phyloP scores from a whole-genome alignment of 2,113 vertebrate genomes.

The Galbula dea region DNA sequence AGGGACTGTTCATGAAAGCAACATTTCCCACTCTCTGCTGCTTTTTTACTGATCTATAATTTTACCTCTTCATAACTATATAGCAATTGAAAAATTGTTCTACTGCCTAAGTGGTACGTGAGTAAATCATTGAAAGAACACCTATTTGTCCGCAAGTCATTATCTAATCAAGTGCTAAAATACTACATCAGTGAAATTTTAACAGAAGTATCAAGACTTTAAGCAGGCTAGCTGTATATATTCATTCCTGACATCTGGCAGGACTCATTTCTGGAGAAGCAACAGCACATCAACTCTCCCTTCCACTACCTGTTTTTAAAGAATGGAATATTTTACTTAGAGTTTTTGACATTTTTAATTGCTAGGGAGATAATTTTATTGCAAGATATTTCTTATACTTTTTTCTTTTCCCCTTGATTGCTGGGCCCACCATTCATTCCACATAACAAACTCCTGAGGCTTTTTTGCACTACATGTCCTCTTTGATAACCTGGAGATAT shows the following conservation, averaged over 20 bases:
- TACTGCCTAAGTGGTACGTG: accelerated
- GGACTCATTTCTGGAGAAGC: not conserved
- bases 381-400: not conserved
- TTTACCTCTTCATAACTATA: not conserved
- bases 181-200: not conserved
- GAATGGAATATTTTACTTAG: not conserved
- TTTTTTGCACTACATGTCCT: not conserved
- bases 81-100: not conserved
- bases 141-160: not conserved
- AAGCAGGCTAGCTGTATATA: not conserved
- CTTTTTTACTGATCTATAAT: too few relatives aligned
- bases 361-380: not conserved
- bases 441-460: not conserved
- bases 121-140: not conserved
- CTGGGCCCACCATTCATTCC: not conserved
- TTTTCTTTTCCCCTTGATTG: not conserved
- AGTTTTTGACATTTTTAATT: not conserved
- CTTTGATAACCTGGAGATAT: not conserved
- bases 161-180: not conserved
- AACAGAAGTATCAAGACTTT: not conserved
- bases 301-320: not conserved
- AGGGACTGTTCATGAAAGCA: not conserved
- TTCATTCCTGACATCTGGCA: not conserved
- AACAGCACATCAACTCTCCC: not conserved
- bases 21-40: not conserved